phyloP scores from a whole-genome alignment of 2,797 vertebrate genomes.

The Myiotriccus ornatus region DNA sequence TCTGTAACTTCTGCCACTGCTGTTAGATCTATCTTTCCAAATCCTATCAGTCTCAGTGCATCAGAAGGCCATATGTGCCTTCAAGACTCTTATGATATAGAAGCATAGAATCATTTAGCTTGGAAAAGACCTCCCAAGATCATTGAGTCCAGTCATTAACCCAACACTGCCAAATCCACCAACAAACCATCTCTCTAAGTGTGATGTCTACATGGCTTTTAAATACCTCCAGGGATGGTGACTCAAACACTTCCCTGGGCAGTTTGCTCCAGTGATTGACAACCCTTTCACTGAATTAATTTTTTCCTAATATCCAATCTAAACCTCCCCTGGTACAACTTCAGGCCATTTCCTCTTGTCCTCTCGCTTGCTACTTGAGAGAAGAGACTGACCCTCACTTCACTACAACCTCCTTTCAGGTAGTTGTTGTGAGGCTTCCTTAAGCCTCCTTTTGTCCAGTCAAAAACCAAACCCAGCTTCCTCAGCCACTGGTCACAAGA shows the following conservation, averaged over 20 bases:
- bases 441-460: not conserved
- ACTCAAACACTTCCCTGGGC: not conserved
- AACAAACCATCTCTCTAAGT: not conserved
- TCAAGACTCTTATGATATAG: not conserved
- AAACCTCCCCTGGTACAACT: not conserved
- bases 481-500: not conserved
- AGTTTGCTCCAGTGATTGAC: not conserved
- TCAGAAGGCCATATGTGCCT: not conserved
- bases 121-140: not conserved
- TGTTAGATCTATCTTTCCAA: not conserved
- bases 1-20: not conserved
- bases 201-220: not conserved
- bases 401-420: accelerated
- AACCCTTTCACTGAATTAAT: not conserved
- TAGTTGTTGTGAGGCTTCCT: not conserved
- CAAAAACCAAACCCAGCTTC: not conserved
- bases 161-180: not conserved
- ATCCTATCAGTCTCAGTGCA: not conserved
- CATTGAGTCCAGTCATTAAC: not conserved
- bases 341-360: not conserved
- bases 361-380: not conserved
- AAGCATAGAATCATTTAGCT: not conserved
- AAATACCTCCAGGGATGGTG: not conserved
- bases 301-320: not conserved
- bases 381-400: not conserved